phyloP scores from a whole-genome alignment of 2,113 vertebrate genomes.

The Myrmophylax atrothorax region DNA sequence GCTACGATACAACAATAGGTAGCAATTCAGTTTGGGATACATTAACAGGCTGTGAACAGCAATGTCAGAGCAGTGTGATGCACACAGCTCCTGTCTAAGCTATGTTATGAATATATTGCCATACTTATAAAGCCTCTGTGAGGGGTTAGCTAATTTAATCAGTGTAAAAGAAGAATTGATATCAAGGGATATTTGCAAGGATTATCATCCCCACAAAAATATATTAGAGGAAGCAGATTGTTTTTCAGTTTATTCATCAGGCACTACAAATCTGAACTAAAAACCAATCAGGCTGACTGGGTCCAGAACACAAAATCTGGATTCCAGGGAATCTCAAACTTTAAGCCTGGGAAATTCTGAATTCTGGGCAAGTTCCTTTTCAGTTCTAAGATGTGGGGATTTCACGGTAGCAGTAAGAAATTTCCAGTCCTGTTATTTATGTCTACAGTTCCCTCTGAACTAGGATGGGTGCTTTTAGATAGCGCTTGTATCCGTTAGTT shows the following conservation, averaged over 20 bases:
- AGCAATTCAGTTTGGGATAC: not conserved
- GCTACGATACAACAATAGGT: not conserved
- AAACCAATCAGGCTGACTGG: not conserved
- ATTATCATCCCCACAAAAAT: not conserved
- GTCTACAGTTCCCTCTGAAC: not conserved
- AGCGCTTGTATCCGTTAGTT: not conserved
- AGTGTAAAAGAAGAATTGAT: not conserved
- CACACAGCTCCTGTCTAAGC: not conserved
- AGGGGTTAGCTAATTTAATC: not conserved
- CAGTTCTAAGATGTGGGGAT: not conserved
- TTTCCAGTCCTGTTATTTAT: not conserved
- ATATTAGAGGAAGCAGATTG: not conserved
- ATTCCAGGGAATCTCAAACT: not conserved
- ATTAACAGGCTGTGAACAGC: not conserved
- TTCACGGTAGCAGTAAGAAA: not conserved
- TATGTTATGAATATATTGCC: not conserved
- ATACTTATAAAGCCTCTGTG: not conserved
- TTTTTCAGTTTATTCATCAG: not conserved
- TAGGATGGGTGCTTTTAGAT: not conserved
- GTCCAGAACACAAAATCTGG: not conserved
- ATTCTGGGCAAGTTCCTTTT: not conserved
- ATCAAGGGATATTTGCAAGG: not conserved
- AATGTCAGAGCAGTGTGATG: not conserved
- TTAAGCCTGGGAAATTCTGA: not conserved
- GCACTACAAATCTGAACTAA: not conserved